A percentile compares a stretch with the other conserved stretches of the same genome.
phyloP scores from a whole-genome alignment of 2,797 vertebrate species.

The Salarias fasciatus region DNA sequence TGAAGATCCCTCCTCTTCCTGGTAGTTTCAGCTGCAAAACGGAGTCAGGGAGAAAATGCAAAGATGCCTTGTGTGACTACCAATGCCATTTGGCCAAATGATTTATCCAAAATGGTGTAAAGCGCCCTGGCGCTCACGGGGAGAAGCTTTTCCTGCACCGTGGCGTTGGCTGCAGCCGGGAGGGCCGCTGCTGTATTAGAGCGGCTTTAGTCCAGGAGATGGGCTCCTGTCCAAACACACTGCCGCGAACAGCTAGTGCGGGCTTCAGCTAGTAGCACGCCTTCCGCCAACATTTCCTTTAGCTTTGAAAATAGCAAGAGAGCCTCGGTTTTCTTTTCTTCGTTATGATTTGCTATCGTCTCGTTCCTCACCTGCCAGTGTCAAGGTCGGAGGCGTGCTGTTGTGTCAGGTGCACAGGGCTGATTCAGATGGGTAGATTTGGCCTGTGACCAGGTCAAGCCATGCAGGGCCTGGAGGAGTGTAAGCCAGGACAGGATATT shows the following conservation, averaged over 20 bases:
- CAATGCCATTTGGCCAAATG: constrained; percentile 23
- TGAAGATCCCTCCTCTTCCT: not conserved
- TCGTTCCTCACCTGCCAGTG: constrained; percentile 25
- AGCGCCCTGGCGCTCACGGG: constrained; percentile 12
- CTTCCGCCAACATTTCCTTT: constrained; percentile 1
- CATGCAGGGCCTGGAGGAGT: constrained; percentile 42
- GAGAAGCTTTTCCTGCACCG: constrained; percentile 29
- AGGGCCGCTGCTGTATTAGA: constrained; percentile 45
- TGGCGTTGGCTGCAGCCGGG: constrained; percentile 38
- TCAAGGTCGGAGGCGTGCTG: constrained; percentile 44
- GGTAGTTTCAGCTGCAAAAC: not conserved
- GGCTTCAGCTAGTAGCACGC: constrained; percentile 22
- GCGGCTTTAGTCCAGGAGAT: constrained; percentile 48
- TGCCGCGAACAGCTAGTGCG: constrained; percentile 38
- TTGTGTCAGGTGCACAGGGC: constrained; percentile 51
- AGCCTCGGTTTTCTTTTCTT: not conserved
- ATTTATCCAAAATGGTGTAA: constrained; percentile 39
- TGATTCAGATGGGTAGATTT: constrained; percentile 47
- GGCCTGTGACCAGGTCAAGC: constrained; percentile 54
- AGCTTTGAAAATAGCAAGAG: constrained; percentile 17
- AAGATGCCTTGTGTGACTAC: constrained; percentile 24
- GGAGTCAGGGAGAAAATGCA: constrained; percentile 19
- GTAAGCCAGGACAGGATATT: constrained; percentile 76
- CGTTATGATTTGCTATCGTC: not conserved
- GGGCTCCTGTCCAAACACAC: constrained; percentile 43